A percentile compares a stretch with the other conserved stretches of the same genome.
These are phyloP conservation scores for Cosmopolites sordidus DNA, from an alignment of 2,888 invertebrate species.

Conservation along the genomic window DNA sequence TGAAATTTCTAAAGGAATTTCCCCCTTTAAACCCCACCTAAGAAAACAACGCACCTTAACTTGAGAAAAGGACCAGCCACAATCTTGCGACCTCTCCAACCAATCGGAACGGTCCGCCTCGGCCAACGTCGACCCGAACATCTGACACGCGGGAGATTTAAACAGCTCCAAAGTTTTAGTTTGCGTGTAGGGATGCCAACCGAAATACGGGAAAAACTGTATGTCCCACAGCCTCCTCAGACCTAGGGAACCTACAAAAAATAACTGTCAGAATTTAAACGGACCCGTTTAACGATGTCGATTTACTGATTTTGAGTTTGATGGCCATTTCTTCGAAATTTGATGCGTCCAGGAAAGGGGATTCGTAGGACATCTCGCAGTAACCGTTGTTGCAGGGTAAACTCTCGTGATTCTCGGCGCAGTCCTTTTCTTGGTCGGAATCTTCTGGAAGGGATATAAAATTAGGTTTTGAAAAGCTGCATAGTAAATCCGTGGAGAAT, in stretches of 20 bases:
- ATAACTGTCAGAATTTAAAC: constrained; percentile 2
- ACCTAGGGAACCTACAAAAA: constrained; percentile 13
- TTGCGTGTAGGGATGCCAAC: constrained; percentile 10
- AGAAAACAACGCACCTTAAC: neutral
- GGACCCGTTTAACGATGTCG: neutral
- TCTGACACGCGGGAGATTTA: constrained; percentile 39
- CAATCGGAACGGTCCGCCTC: constrained; percentile 16
- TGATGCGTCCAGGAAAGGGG: constrained; percentile 36
- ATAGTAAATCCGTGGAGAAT: no score
- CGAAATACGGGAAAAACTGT: constrained; percentile 12
- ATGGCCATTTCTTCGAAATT: constrained; percentile 39
- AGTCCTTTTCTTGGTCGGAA: neutral
- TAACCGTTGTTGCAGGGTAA: constrained; percentile 10
- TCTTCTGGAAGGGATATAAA: constrained; percentile 14
- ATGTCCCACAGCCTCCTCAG: constrained; percentile 17
- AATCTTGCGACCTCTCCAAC: constrained; percentile 5
- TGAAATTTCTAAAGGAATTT: no score
- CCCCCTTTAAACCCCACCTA: no score
- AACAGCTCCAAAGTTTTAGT: constrained; percentile 29
- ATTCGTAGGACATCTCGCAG: constrained; percentile 28
- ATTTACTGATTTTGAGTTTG: constrained; percentile 30
- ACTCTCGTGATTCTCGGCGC: constrained; percentile 10
- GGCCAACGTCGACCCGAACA: constrained; percentile 36
- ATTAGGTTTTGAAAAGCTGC: no score
- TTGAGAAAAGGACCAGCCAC: constrained; percentile 9